Evolutionary conservation across 2,113 vertebrate genomes (phyloP).

Genomic region (Tenebrosternarchus preto): DNA sequence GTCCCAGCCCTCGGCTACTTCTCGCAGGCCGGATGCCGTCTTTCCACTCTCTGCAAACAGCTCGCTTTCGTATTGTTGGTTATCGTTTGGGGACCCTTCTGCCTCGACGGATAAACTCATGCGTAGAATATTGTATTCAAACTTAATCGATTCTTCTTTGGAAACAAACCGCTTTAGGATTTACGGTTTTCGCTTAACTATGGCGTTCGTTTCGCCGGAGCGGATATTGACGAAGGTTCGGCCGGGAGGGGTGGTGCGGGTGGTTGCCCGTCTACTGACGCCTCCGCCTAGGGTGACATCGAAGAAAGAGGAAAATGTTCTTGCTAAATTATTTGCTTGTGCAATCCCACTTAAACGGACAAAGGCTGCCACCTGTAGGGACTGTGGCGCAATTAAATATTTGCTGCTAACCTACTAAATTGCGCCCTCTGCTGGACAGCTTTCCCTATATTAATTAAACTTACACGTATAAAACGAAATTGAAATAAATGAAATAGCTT

Average conservation of each 20-base stretch:
- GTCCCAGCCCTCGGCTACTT: constrained; percentile 62
- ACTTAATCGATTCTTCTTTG: background rate
- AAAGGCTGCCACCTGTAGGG: constrained; percentile 36
- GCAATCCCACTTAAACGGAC: background rate
- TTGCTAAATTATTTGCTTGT: constrained; percentile 29
- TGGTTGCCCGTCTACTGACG: constrained; percentile 59
- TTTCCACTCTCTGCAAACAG: constrained; percentile 65
- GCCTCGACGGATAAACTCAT: background rate
- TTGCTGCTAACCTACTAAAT: background rate
- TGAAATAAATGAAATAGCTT: too few species aligned
- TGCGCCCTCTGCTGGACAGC: background rate
- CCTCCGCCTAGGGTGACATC: constrained; percentile 61
- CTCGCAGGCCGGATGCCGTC: constrained; percentile 71
- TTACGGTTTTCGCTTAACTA: constrained; percentile 9
- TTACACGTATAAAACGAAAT: too few species aligned
- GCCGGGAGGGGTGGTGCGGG: constrained; percentile 43
- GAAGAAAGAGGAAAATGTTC: constrained; percentile 49
- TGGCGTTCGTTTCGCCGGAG: constrained; percentile 29
- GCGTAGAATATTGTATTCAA: constrained; percentile 23
- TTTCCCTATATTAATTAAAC: too few species aligned
- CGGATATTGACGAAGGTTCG: constrained; percentile 30
- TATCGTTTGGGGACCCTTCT: background rate
- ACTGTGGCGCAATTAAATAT: background rate
- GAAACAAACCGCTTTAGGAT: background rate
- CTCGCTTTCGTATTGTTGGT: constrained; percentile 33